Base-by-base conservation (phyloP, 2,113 vertebrate genomes). In the Cairina moschata region DNA sequence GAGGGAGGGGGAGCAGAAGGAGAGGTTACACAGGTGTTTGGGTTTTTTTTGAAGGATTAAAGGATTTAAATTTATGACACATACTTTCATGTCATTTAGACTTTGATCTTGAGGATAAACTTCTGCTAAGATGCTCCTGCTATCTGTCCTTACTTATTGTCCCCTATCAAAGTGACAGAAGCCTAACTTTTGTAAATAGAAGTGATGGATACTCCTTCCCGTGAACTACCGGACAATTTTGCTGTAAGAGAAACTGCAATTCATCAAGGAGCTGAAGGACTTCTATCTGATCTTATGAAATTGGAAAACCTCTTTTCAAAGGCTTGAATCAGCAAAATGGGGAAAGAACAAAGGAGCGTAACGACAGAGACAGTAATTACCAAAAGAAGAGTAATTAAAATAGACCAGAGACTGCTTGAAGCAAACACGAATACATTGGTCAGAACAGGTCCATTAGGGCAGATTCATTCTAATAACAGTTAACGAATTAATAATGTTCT, bases 1-100 rank as follows among this genome's bases (percentile, higher is more conserved):
- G 16, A 12, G 8, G 0, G 9, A 3, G 11, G 10, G 25, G 32
- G 13, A 9, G 6, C 3, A 0, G 7, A 17, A 13, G 44, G 44
- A 20, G 44, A 21, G 42, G 46, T 34, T 31, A 9, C 6, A 13
- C 7, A 2, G 0, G 22, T 54, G 46, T 18, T 6, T 3, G 44
- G 38, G 4, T 74, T 85, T 58, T 34, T 56, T 77, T 86, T 65
- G 58, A 20, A 79, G 21, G 7, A 76, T 65, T 34, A 32, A 31
- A 56, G 4, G 11, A 13, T 12, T 67, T 25, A 60, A 74, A 71
- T 5, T 4, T 67, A 46, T 68, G 29, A 79, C 11, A 79, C 11
- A 80, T 17, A 75, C 20, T 56, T 56, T 21, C 3, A 4, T 52
- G 32, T n/a, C 2, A 58, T 73, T 87, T 80, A 80, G 29, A 69